Percentiles rank a stretch among this genome's conserved stretches.
These are phyloP conservation scores for Dendrolimus punctatus DNA, from an alignment of 1,140 invertebrate genomes.

Conservation along the genomic window DNA sequence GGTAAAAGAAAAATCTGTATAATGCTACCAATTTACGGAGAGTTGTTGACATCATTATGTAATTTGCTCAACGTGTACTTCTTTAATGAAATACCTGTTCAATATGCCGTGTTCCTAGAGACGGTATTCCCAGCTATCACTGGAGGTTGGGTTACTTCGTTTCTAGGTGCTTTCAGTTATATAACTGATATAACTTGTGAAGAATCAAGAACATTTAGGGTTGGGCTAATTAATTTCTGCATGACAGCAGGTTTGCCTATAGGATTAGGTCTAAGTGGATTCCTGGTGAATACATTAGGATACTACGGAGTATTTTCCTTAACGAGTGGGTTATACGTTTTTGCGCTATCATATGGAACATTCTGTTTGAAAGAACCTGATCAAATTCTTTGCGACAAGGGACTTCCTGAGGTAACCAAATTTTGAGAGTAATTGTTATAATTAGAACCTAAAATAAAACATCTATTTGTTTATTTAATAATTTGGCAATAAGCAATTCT, in stretches of 20 bases:
- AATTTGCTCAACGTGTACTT: slow-evolving; percentile 86
- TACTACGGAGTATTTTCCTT: slow-evolving; percentile 86
- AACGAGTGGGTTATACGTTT: slow-evolving; percentile 77
- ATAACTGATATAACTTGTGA: slow-evolving; percentile 88
- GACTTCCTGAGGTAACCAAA: slow-evolving; percentile 45
- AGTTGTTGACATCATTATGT: slow-evolving; percentile 82
- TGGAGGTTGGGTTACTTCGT: slow-evolving; percentile 89
- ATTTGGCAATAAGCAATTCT: too few relatives aligned
- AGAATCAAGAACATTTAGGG: slow-evolving; percentile 83
- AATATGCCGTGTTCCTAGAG: slow-evolving; percentile 77
- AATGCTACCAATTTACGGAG: slow-evolving; percentile 85
- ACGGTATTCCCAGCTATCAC: slow-evolving; percentile 82
- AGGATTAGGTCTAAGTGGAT: slow-evolving; percentile 81
- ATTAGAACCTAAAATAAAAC: neutral
- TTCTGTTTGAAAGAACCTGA: slow-evolving; percentile 75
- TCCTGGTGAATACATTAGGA: slow-evolving; percentile 78
- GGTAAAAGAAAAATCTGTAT: slow-evolving; percentile 87
- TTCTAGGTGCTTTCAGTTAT: slow-evolving; percentile 93
- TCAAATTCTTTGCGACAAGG: slow-evolving; percentile 44
- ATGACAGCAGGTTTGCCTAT: slow-evolving; percentile 85
- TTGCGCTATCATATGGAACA: slow-evolving; percentile 80
- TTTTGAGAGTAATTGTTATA: neutral
- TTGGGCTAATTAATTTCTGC: slow-evolving; percentile 87
- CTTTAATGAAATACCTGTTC: slow-evolving; percentile 82
- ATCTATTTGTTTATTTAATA: too few relatives aligned